Evolutionary conservation across 1,140 invertebrate species (phyloP).

Genomic region (Harlomillsia oculata): DNA sequence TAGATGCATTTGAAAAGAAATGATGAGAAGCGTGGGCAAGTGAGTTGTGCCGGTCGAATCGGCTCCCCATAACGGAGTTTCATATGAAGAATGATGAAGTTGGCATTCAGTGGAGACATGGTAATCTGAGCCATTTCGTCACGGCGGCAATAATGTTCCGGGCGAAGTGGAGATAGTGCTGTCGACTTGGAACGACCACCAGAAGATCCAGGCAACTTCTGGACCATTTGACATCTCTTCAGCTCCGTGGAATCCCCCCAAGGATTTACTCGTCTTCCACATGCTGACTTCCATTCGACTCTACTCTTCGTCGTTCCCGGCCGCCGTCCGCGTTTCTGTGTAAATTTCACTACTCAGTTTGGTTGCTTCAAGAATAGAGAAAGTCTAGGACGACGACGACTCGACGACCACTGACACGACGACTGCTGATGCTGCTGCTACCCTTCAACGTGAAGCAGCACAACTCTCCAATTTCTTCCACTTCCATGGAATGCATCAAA

Average conservation of each 20-base stretch:
- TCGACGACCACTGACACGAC: neutral
- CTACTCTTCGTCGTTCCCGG: slow-evolving; percentile 9
- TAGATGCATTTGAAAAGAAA: neutral
- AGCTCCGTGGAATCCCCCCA: slow-evolving; percentile 33
- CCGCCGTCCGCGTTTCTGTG: too few relatives aligned
- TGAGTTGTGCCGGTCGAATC: neutral
- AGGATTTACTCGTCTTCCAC: slow-evolving; percentile 33
- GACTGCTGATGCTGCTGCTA: too few relatives aligned
- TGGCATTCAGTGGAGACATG: slow-evolving; percentile 35
- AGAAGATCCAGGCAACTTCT: slow-evolving; percentile 26
- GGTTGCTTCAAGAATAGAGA: too few relatives aligned
- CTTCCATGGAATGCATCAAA: slow-evolving; percentile 2
- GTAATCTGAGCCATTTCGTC: slow-evolving; percentile 36
- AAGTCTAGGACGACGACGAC: neutral
- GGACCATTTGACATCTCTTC: slow-evolving; percentile 37
- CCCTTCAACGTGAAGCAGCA: too few relatives aligned
- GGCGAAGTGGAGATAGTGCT: slow-evolving; percentile 19
- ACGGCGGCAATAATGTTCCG: slow-evolving; percentile 30
- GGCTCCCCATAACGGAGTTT: slow-evolving; percentile 5
- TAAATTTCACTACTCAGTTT: too few relatives aligned
- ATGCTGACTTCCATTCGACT: slow-evolving; percentile 25
- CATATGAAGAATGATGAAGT: slow-evolving; percentile 35
- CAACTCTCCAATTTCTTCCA: too few relatives aligned
- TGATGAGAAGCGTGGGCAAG: neutral
- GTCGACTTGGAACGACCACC: slow-evolving; percentile 26